These are phyloP conservation scores for Hestina assimilis DNA, from an alignment of 1,140 invertebrate species.

Conservation along the genomic window DNA sequence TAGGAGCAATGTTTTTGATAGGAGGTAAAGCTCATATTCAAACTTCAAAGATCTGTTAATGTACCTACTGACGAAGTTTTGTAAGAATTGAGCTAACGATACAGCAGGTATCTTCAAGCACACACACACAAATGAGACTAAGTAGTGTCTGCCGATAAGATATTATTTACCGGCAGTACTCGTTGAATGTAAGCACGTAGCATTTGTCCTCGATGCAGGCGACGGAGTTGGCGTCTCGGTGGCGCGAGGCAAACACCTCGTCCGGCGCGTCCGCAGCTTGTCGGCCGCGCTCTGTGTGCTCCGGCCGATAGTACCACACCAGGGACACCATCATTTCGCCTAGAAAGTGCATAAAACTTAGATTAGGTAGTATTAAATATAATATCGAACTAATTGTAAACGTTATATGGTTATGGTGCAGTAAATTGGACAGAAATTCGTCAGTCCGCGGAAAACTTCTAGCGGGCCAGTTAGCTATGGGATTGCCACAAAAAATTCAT, in stretches of 20 bases:
- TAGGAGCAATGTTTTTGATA: no score
- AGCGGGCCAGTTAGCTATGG: no score
- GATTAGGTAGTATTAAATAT: not conserved
- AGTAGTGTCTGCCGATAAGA: not conserved
- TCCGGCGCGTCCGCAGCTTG: constrained; percentile 88
- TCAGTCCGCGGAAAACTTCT: no score
- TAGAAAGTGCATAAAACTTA: constrained; percentile 53
- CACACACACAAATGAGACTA: not conserved
- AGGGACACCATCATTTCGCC: constrained; percentile 98
- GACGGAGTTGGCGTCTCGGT: constrained; percentile 95
- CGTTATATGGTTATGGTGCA: no score
- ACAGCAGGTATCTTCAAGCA: no score
- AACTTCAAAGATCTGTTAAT: no score
- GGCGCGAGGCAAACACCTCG: constrained; percentile 96
- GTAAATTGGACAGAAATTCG: no score
- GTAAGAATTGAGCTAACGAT: no score
- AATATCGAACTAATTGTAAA: no score
- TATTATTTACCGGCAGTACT: constrained; percentile 94
- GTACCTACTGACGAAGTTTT: no score
- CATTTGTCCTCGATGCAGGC: constrained; percentile 99
- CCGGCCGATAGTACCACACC: constrained; percentile 98
- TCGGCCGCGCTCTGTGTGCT: constrained; percentile 95
- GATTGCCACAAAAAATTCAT: no score
- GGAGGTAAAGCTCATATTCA: no score
- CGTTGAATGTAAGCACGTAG: constrained; percentile 97